Evolutionary conservation across 2,113 vertebrate species (phyloP), one percentile per base, ranked within the genome.

Genomic region (Illadopsis cleaveri): DNA sequence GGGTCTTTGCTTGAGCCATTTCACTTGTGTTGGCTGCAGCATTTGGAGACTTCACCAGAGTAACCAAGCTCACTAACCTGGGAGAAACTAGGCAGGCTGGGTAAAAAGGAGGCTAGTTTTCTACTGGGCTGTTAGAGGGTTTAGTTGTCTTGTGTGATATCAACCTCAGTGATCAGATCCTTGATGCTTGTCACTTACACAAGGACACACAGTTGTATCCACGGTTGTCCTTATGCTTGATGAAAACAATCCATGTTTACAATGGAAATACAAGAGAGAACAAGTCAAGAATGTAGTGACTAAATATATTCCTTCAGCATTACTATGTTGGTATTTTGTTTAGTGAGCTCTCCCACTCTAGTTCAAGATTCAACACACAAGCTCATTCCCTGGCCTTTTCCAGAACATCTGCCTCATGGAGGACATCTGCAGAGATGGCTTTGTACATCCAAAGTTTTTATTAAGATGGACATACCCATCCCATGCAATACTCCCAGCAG

Each of bases 301-400:
- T 92, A 76, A 86, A 66, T 82, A 53, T 94, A 30, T 62, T 94
- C 62, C 68, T 82, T 91, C 78, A 81, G 72, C 40, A 54, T 89
- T 87, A 64, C 61, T 48, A 35, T 77, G 53, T 4, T 15, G 64
- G 76, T 82, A 82, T 90, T 92, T 93, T 96, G 92, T 94, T 93
- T 96, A 86, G 66, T 68, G 71, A 83, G 37, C 9, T 82, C 35
- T 86, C 84, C 57, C 66, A 86, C 69, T 79, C 45, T 50, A 53
- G 25, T 24, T 82, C 61, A 71, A 89, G 57, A 87, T 75, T 75
- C 69, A 70, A 48, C 17, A 42, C 23, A 48, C 13, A 48, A 37
- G 24, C 42, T 45, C 4, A 3, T 45, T 65, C 23, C 35, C 37
- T 71, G 53, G n/a, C 45, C 38, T 82, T 81, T 90, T 89, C 82